These are phyloP conservation scores for Myotis myotis DNA, from an alignment of 2,797 vertebrate genomes.

Conservation along the genomic window DNA sequence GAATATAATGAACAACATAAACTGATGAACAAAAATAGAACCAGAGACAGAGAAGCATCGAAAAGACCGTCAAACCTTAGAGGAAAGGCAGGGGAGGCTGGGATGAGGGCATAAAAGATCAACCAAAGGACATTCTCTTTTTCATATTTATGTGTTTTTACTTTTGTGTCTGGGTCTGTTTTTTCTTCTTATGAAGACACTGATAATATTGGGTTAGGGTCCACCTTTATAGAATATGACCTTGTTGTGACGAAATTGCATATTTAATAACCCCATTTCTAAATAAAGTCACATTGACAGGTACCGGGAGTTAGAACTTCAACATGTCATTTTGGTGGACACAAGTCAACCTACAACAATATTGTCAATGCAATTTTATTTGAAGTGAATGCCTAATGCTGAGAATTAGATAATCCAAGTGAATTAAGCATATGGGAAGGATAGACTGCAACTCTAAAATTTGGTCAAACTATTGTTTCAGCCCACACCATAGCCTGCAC, in stretches of 20 bases:
- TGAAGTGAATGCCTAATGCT: background rate
- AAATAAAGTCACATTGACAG: background rate
- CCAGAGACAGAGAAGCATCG: too few species aligned
- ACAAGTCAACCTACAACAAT: background rate
- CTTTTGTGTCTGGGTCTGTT: background rate
- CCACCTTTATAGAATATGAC: background rate
- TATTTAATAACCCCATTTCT: background rate
- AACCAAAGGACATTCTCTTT: too few species aligned
- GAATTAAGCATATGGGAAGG: background rate
- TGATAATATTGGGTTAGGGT: background rate
- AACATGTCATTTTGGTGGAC: background rate
- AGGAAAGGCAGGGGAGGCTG: too few species aligned
- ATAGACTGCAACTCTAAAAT: background rate
- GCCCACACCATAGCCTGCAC: background rate
- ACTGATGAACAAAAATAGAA: too few species aligned
- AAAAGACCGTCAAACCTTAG: too few species aligned
- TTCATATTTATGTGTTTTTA: background rate
- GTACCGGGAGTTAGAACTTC: background rate
- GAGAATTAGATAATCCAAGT: background rate
- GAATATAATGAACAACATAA: too few species aligned
- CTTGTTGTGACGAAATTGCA: background rate
- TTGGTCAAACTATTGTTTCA: background rate
- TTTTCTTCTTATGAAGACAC: background rate
- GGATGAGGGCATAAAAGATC: too few species aligned
- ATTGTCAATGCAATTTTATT: background rate